Evolutionary conservation across 1,140 invertebrate genomes (phyloP), one percentile per base, ranked within the genome.

Genomic region (Bombus breviceps): DNA sequence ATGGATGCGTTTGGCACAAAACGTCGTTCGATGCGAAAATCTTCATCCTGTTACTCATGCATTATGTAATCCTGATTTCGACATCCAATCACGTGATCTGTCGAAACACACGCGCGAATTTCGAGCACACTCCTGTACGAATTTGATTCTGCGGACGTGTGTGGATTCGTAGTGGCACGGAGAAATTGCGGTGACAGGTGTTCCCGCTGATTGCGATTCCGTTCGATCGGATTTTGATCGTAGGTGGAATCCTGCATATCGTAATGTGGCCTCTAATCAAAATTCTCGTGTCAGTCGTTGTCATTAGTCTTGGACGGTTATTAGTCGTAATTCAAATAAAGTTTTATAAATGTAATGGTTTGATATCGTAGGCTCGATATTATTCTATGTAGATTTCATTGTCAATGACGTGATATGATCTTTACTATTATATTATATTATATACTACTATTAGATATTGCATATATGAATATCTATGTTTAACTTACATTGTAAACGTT

Each of bases 61-160:
- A 86, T 89, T 86, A 88, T 88, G 83, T 86, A 89, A 89, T 32
- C 39, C 34, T 41, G 59, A 78, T 88, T 88, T 89, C 75, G 71
- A 86, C 75, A 83, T 86, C 64, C 68, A 75, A 89, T 89, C 83
- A 43, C 37, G 39, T n/a, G 37, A 32, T n/a, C n/a, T n/a, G 57
- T 10, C 22, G 69, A 39, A 22, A 25, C 6, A 34, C 47, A 39
- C 66, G 43, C 47, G 47, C 28, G 3, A 57, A 37, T 57, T 43
- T 66, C 64, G 64, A 15, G n/a, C 18, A 64, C 41, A 13, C 41
- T 69, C 34, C 22, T 62, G n/a, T 43, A 15, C 28, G 18, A 41
- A n/a, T 25, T 71, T 25, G 68, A 73, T n/a, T 32, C 62, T 43
- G 15, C 25, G 47, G 8, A 79, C 77, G 62, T 64, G 77, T 25